Conservation (phyloP, 2,113 vertebrate species). For the Pelobates fuscus region DNA sequence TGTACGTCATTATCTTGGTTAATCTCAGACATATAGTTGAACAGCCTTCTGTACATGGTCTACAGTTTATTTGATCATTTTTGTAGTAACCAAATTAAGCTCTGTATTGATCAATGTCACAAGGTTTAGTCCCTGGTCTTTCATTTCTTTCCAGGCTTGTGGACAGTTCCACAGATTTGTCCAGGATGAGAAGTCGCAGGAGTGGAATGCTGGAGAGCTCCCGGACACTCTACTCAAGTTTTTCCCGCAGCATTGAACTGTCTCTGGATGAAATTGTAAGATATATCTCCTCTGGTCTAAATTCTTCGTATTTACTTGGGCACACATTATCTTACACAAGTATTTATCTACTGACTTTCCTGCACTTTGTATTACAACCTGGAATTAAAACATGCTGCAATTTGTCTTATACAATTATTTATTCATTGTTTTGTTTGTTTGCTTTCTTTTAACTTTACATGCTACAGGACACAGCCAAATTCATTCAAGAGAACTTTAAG, state of each 20-base stretch:
- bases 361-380: too few species aligned
- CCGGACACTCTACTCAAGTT: slow-evolving; percentile 61
- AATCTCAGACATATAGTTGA: too few species aligned
- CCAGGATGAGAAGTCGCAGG: slow-evolving; percentile 58
- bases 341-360: too few species aligned
- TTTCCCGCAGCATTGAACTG: slow-evolving; percentile 64
- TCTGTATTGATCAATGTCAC: not conserved
- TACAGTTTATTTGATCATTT: too few species aligned
- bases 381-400: not conserved
- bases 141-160: slow-evolving; percentile 11
- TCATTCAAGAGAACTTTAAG: slow-evolving; percentile 77
- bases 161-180: slow-evolving; percentile 41
- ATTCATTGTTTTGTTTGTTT: too few species aligned
- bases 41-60: too few species aligned
- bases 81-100: too few species aligned
- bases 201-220: slow-evolving; percentile 62
- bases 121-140: not conserved
- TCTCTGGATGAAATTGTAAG: slow-evolving; percentile 59
- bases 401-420: too few species aligned
- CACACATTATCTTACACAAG: too few species aligned
- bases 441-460: too few species aligned
- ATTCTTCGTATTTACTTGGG: too few species aligned
- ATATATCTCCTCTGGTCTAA: not conserved
- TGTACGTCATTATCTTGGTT: too few species aligned
- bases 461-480: slow-evolving; percentile 70